Evolutionary conservation across 2,888 invertebrate genomes (phyloP).

Genomic region (Steromphala cineraria): DNA sequence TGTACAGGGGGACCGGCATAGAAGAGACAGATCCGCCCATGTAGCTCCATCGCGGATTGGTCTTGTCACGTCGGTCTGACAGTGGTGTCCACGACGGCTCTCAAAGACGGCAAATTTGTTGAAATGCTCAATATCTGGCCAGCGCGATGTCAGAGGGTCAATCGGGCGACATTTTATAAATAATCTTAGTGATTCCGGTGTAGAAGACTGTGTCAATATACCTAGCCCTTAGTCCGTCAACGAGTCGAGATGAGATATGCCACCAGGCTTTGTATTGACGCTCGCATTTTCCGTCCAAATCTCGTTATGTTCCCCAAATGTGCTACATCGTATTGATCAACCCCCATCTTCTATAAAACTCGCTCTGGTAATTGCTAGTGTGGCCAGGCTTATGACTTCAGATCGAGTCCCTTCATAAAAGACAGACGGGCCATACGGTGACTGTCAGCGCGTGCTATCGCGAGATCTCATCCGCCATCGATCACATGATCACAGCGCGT

Average conservation of each 20-base stretch:
- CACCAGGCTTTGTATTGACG: background rate
- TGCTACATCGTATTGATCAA: background rate
- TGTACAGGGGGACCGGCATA: background rate
- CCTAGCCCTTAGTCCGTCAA: background rate
- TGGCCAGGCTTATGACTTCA: background rate
- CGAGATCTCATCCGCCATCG: background rate
- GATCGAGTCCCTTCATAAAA: background rate
- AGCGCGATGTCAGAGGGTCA: background rate
- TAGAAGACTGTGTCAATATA: conserved; percentile 5
- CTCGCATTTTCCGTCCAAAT: conserved; percentile 1
- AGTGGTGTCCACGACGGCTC: background rate
- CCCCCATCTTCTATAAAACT: background rate
- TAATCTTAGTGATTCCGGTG: conserved; percentile 10
- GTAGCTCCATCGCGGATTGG: background rate
- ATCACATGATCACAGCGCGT: conserved; percentile 10
- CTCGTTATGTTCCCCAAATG: conserved; percentile 14
- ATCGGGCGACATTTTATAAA: conserved; percentile 6
- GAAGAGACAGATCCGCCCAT: background rate
- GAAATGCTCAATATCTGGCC: conserved; percentile 3
- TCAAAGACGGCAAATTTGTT: background rate
- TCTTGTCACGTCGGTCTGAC: background rate
- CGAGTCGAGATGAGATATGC: background rate
- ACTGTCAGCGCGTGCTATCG: background rate
- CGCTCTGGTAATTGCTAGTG: conserved; percentile 8
- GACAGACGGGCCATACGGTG: background rate